Evolutionary conservation across 2,888 invertebrate species (phyloP).

Genomic region (Dynastes maya): DNA sequence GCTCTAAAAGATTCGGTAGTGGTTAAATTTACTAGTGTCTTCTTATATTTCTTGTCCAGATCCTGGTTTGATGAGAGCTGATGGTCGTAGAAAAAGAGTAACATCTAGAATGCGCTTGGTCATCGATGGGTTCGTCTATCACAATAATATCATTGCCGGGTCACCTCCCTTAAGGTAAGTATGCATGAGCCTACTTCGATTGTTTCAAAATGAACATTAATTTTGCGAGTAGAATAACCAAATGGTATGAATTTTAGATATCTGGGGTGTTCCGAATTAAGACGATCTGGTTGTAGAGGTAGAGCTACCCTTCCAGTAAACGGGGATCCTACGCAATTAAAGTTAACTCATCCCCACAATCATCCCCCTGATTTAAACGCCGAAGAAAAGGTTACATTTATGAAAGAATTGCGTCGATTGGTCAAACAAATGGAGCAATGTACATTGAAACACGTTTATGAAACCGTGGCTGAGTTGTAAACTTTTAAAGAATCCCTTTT

Average conservation of each 20-base stretch:
- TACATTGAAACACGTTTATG: conserved; percentile 63
- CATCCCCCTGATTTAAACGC: conserved; percentile 65
- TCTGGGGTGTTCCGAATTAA: conserved; percentile 64
- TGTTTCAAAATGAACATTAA: no score
- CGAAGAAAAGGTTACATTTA: conserved; percentile 62
- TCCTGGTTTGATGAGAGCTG: conserved; percentile 5
- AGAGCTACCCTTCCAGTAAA: conserved; percentile 64
- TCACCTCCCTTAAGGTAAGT: conserved; percentile 65
- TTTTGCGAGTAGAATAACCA: no score
- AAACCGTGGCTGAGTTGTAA: conserved; percentile 64
- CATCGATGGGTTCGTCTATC: conserved; percentile 65
- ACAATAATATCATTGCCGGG: conserved; percentile 64
- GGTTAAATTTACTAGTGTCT: not conserved
- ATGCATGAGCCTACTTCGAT: conserved; percentile 20
- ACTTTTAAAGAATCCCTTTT: conserved; percentile 40
- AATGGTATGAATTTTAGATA: conserved; percentile 57
- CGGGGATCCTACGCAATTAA: conserved; percentile 59
- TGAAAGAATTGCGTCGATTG: conserved; percentile 61
- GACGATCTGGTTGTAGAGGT: conserved; percentile 63
- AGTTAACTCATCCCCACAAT: conserved; percentile 64
- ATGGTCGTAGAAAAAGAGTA: conserved; percentile 57
- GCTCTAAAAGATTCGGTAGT: not conserved
- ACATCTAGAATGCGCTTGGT: conserved; percentile 62
- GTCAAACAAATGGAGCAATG: conserved; percentile 51
- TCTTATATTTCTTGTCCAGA: conserved; percentile 30